phyloP scores from a whole-genome alignment of 2,888 invertebrate genomes.

The Melanchra persicariae region DNA sequence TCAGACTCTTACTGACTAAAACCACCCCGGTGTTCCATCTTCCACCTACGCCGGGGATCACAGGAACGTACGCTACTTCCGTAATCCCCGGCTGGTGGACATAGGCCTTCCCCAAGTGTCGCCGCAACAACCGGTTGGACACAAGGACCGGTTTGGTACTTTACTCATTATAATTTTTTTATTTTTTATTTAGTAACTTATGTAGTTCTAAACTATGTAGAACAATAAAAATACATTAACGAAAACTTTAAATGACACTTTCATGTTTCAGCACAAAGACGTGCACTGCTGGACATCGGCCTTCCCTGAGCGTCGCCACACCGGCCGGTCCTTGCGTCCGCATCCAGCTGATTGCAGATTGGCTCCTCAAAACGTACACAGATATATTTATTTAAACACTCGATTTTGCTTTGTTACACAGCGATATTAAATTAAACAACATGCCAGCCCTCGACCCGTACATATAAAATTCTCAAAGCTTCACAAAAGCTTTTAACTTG shows the following conservation, averaged over 20 bases:
- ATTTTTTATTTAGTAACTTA: neutral
- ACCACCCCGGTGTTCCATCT: no score
- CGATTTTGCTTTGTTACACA: constrained; percentile 17
- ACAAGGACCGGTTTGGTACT: no score
- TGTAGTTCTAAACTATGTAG: neutral
- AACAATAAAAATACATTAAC: neutral
- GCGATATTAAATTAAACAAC: constrained; percentile 28
- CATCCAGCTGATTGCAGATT: neutral
- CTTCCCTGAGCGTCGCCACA: neutral
- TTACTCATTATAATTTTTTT: neutral
- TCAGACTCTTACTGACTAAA: no score
- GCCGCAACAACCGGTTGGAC: no score
- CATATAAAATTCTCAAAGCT: constrained; percentile 42
- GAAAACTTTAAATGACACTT: neutral
- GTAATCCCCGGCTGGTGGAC: no score
- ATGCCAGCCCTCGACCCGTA: constrained; percentile 32
- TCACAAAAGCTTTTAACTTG: constrained; percentile 61
- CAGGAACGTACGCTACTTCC: no score
- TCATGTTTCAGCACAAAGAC: neutral
- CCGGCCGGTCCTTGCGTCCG: neutral
- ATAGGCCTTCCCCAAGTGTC: no score
- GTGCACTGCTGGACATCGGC: neutral
- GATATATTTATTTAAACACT: constrained; percentile 17
- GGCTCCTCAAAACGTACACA: neutral
- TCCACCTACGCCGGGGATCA: no score